Evolutionary conservation across 2,113 vertebrate species (phyloP).

Genomic region (Manacus vitellinus): DNA sequence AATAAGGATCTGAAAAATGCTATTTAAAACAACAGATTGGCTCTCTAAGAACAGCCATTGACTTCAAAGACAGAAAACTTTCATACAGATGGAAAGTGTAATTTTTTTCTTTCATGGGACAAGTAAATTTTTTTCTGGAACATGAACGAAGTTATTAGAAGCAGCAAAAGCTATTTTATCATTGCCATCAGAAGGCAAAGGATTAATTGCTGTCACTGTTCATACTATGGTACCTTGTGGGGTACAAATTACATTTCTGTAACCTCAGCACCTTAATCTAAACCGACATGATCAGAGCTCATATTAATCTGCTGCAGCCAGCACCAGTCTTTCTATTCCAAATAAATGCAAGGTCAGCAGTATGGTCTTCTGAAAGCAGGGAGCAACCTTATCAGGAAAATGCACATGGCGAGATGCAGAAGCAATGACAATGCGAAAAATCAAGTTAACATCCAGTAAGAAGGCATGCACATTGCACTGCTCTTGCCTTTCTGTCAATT

Average conservation of each 20-base stretch:
- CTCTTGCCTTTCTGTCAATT: background rate
- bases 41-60: background rate
- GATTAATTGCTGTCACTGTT: conserved; percentile 84
- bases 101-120: background rate
- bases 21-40: background rate
- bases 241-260: conserved; percentile 86
- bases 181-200: conserved; percentile 77
- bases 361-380: background rate
- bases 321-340: conserved; percentile 31
- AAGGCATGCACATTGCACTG: background rate
- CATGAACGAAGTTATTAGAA: conserved; percentile 78
- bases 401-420: conserved; percentile 41
- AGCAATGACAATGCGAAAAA: conserved; percentile 38
- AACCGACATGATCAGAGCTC: conserved; percentile 75
- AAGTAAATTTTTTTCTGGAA: conserved; percentile 78
- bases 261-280: conserved; percentile 87
- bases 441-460: background rate
- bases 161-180: conserved; percentile 79
- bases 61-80: conserved; percentile 23
- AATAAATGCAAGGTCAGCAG: conserved; percentile 69
- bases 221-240: conserved; percentile 71
- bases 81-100: conserved; percentile 38
- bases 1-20: background rate
- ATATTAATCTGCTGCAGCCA: conserved; percentile 69
- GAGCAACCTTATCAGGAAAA: conserved; percentile 59